Percentiles rank a stretch among this genome's conserved stretches.
Conservation (phyloP, 2,113 vertebrate genomes). For the Propithecus coquereli region DNA sequence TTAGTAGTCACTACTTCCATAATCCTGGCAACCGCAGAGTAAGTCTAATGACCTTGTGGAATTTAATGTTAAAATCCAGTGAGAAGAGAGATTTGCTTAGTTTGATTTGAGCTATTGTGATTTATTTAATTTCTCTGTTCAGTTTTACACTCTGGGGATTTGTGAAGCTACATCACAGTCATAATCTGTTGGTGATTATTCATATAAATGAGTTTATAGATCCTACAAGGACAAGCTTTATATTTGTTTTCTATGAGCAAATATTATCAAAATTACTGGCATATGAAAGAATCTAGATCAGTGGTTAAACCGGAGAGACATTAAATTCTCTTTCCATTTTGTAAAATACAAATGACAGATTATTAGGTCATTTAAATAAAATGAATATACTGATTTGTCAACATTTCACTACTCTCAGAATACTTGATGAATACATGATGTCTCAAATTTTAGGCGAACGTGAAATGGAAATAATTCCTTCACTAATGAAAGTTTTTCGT, state of each 20-base stretch:
- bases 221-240: slow-evolving; percentile 61
- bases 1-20: not conserved
- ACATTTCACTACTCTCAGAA: slow-evolving; percentile 47
- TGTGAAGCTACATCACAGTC: slow-evolving; percentile 23
- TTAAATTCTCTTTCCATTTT: slow-evolving; percentile 63
- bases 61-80: slow-evolving; percentile 48
- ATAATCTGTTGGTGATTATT: slow-evolving; percentile 69
- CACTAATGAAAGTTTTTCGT: not conserved
- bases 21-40: not conserved
- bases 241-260: slow-evolving; percentile 69
- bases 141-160: slow-evolving; percentile 55
- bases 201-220: slow-evolving; percentile 72
- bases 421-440: not conserved
- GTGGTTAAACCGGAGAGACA: slow-evolving; percentile 52
- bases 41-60: slow-evolving; percentile 50
- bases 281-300: slow-evolving; percentile 57
- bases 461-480: slow-evolving; percentile 19
- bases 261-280: slow-evolving; percentile 70
- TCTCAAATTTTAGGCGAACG: slow-evolving; percentile 21
- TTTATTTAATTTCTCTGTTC: slow-evolving; percentile 71
- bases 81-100: slow-evolving; percentile 47
- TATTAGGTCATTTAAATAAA: slow-evolving; percentile 63
- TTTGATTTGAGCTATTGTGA: slow-evolving; percentile 46
- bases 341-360: slow-evolving; percentile 60
- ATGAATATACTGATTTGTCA: slow-evolving; percentile 26